phyloP scores from a whole-genome alignment of 2,113 vertebrate genomes.

The Chionodraco myersi region DNA sequence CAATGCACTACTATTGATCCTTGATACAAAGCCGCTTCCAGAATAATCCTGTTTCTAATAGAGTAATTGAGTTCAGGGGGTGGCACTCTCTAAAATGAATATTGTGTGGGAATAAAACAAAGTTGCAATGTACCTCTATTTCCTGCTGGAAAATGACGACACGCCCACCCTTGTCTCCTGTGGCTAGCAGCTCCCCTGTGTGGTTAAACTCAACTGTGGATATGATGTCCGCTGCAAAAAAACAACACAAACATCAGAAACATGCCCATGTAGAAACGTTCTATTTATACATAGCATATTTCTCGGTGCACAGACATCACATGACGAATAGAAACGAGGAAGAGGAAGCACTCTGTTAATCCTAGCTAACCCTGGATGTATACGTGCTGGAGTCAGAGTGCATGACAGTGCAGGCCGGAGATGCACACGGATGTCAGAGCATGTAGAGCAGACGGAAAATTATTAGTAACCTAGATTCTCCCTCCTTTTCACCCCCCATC shows the following conservation, averaged over 20 bases:
- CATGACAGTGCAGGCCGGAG: not conserved
- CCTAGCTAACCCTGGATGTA: not conserved
- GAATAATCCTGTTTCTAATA: not conserved
- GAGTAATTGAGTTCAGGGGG: not conserved
- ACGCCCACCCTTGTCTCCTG: conserved; percentile 97
- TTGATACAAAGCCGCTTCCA: not conserved
- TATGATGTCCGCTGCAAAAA: conserved; percentile 94
- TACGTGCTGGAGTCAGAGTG: not conserved
- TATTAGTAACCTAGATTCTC: conserved; percentile 65
- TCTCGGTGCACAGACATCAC: not conserved
- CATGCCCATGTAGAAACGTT: not conserved
- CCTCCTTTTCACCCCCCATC: not conserved
- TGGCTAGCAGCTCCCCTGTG: conserved; percentile 98
- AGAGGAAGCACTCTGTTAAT: conserved; percentile 1
- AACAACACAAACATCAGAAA: conserved; percentile 44
- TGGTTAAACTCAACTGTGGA: conserved; percentile 99
- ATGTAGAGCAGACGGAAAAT: conserved; percentile 57
- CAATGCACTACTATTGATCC: too few species aligned
- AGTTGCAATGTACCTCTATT: conserved; percentile 88
- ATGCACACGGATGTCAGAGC: conserved; percentile 32
- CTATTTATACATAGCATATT: conserved; percentile 1
- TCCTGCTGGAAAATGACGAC: conserved; percentile 99
- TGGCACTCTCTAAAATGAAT: not conserved
- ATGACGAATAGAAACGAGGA: not conserved
- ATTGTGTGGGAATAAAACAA: conserved; percentile 6